Evolutionary conservation across 2,888 invertebrate genomes (phyloP).

Genomic region (Mycalesis mineus): DNA sequence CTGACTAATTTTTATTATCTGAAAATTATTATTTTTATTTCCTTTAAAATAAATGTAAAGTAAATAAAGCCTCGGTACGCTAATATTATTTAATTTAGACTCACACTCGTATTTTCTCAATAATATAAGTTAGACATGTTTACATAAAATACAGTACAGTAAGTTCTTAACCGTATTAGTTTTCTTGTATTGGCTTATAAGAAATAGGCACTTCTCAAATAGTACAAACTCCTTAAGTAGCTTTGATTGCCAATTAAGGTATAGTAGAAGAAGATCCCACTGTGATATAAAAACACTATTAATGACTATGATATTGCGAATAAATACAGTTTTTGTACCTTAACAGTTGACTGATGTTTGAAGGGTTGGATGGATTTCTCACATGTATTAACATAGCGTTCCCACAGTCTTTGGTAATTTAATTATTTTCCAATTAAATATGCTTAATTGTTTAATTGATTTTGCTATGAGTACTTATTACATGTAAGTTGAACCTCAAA

Average conservation of each 20-base stretch:
- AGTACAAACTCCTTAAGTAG: neutral
- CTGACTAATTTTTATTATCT: no score
- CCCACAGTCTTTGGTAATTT: neutral
- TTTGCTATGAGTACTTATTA: no score
- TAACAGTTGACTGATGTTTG: constrained; percentile 6
- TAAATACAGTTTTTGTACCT: constrained; percentile 1
- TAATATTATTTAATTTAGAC: no score
- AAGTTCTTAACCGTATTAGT: neutral
- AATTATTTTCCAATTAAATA: neutral
- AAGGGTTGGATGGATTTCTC: constrained; percentile 1
- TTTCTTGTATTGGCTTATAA: neutral
- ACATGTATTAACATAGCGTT: constrained; percentile 10
- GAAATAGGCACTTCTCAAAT: neutral
- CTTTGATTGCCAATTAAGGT: constrained; percentile 1
- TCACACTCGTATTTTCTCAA: no score
- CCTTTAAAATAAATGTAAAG: no score
- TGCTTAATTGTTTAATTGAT: neutral
- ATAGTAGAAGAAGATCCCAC: neutral
- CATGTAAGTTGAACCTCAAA: no score
- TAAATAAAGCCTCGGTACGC: no score
- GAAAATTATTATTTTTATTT: no score
- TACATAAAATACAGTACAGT: no score
- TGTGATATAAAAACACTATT: neutral
- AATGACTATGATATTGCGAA: constrained; percentile 2
- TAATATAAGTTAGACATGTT: no score